Base-by-base conservation (phyloP, 2,113 vertebrate genomes). In the Acanthisitta chloris region DNA sequence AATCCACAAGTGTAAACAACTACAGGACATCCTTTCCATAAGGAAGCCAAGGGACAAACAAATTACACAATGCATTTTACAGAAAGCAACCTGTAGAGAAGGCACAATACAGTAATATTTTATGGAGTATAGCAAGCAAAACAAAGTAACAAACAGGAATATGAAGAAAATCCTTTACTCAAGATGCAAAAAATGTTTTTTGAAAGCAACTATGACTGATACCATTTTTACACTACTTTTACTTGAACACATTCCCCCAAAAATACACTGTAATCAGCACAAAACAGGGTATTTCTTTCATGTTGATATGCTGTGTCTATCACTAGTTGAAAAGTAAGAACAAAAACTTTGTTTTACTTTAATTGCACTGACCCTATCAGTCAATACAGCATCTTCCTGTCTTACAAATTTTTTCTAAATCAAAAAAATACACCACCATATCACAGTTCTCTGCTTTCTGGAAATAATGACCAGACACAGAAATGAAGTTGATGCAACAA, bases 31-130 rank as follows among this genome's bases (percentile, higher is more conserved):
- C 85, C 93, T 94, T 86, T 73, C 73, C 51, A 24, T 26, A 85
- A 92, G 65, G 86, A 97, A 97, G 65, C 58, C 58, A 45, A 81
- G 59, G 45, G 74, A 95, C 80, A 96, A 96, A 95, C 80, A 92
- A 61, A 33, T 87, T 90, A 90, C 64, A 91, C 72, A 96, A 89
- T 8, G 1, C 62, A 55, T 59, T 81, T 90, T 73, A 71, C 40
- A 61, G 57, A 89, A 73, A 55, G 24, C 54, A 92, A 51, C 40
- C 16, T 86, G 90, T 43, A 79, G 33, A 33, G 33, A 71, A 88
- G 36, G 34, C 1, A 1, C 23, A 67, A 57, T 6, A 70, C 8
- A 67, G 28, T 17, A 40, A 69, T 20, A n/a, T 31, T 49, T 25
- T 14, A 78, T 2, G 2, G 24, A 40, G 2, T 43, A 73, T 6